These are phyloP conservation scores for Mellivora capensis DNA, from an alignment of 2,113 vertebrate species.

Conservation along the genomic window DNA sequence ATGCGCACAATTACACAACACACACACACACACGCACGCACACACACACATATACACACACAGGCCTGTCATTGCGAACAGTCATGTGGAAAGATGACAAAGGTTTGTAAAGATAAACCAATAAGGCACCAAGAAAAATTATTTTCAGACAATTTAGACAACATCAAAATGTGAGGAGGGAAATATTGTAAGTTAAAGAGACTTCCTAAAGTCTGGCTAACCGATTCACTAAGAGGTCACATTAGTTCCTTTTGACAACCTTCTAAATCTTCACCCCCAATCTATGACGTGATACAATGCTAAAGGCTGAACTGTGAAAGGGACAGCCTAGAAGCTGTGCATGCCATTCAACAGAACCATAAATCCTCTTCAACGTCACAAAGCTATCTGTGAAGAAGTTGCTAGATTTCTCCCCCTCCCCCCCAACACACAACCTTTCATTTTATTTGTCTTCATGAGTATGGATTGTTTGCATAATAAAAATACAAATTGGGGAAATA, in stretches of 20 bases:
- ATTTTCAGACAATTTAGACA: slow-evolving; percentile 45
- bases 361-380: not conserved
- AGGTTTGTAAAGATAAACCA: slow-evolving; percentile 52
- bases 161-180: slow-evolving; percentile 4
- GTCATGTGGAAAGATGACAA: slow-evolving; percentile 38
- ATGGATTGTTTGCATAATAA: not conserved
- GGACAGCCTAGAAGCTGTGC: not conserved
- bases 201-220: not conserved
- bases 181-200: not conserved
- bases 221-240: not conserved
- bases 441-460: not conserved
- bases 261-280: not conserved
- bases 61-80: not conserved
- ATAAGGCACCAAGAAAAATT: slow-evolving; percentile 69
- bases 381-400: not conserved
- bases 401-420: not conserved
- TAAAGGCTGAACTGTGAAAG: not conserved
- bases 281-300: not conserved
- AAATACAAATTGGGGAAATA: not conserved
- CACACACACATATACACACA: not conserved
- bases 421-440: not conserved
- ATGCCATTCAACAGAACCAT: not conserved
- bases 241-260: not conserved
- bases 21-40: not conserved
- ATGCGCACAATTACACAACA: slow-evolving; percentile 3